A percentile compares a stretch with the other conserved stretches of the same genome.
Evolutionary conservation across 2,113 vertebrate species (phyloP).

Genomic region (Kryptolebias marmoratus): DNA sequence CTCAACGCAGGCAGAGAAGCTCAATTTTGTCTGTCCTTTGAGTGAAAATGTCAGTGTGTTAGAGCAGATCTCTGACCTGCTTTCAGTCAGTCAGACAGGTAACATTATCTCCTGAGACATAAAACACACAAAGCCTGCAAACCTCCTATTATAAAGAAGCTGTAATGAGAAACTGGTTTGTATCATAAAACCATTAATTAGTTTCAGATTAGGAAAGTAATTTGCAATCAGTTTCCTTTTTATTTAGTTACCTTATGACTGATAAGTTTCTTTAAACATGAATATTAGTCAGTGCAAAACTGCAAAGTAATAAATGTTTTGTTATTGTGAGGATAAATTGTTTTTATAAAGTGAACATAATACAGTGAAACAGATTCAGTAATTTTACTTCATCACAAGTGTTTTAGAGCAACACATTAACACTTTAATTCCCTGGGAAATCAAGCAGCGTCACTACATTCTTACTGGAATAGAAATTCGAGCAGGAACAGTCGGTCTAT

Average conservation of each 20-base stretch:
- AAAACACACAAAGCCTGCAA: background rate
- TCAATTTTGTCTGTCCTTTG: background rate
- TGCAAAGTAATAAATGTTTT: background rate
- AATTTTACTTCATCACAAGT: background rate
- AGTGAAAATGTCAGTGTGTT: background rate
- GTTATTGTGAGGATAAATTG: background rate
- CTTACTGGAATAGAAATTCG: slow-evolving; percentile 1
- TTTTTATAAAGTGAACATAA: background rate
- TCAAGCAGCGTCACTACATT: background rate
- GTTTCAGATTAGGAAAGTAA: too few species aligned
- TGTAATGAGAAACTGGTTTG: too few species aligned
- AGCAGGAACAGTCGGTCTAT: background rate
- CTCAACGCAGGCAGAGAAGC: background rate
- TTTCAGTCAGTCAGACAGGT: background rate
- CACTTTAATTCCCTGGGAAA: background rate
- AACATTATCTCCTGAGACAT: too few species aligned
- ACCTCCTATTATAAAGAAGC: background rate
- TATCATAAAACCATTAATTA: too few species aligned
- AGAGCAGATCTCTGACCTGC: background rate
- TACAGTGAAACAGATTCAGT: background rate
- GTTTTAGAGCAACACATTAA: background rate
- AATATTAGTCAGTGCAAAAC: too few species aligned
- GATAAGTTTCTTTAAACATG: too few species aligned
- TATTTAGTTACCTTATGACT: too few species aligned
- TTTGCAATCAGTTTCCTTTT: too few species aligned